These are phyloP conservation scores for Tragelaphus imberbis DNA, from an alignment of 2,113 vertebrate species.

Conservation along the genomic window DNA sequence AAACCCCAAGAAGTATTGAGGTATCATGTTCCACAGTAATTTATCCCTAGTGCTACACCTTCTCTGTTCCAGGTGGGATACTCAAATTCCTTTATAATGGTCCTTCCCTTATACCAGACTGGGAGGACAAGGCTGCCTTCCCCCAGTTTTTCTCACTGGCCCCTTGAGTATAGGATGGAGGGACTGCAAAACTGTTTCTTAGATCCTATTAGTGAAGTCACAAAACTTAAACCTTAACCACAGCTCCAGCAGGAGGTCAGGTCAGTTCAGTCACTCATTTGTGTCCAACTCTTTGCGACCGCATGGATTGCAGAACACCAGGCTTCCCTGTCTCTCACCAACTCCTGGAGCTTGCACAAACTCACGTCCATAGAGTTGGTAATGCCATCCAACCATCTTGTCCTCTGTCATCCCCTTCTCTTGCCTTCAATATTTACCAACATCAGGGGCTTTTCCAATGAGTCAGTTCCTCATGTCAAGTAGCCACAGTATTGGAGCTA, in stretches of 20 bases:
- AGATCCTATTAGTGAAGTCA: not conserved
- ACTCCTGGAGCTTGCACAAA: not conserved
- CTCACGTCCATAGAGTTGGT: rapidly evolving
- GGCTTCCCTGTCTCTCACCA: not conserved
- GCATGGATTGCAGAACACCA: not conserved
- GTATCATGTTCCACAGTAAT: not conserved
- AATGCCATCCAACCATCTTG: not conserved
- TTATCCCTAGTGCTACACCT: not conserved
- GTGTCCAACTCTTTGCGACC: not conserved
- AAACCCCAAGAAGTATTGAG: not conserved
- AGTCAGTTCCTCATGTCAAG: not conserved
- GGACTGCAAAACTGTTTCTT: not conserved
- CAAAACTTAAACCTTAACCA: not conserved
- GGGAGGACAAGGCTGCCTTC: no score
- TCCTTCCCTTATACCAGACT: not conserved
- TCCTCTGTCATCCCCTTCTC: not conserved
- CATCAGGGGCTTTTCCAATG: not conserved
- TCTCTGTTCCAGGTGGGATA: not conserved
- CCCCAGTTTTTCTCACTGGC: not conserved
- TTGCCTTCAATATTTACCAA: not conserved
- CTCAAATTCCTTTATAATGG: not conserved
- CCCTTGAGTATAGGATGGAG: not conserved
- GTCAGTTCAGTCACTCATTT: rapidly evolving
- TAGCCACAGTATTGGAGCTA: not conserved
- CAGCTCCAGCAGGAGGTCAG: not conserved